Evolutionary conservation across 2,113 vertebrate species (phyloP).

Genomic region (Tapirus terrestris): DNA sequence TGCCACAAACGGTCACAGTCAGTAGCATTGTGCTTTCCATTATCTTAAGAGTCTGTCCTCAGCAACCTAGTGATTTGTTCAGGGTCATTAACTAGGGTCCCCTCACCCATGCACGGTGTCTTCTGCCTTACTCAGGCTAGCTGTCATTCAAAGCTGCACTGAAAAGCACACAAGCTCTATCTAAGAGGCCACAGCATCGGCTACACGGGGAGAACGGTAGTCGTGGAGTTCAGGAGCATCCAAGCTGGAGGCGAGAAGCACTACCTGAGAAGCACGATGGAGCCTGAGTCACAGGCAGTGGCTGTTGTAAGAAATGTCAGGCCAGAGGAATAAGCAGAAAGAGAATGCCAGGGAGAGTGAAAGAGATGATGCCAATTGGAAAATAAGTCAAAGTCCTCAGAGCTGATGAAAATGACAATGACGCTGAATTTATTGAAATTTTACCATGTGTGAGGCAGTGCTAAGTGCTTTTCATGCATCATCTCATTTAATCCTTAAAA

Average conservation of each 20-base stretch:
- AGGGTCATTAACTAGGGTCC: neutral
- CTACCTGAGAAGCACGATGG: neutral
- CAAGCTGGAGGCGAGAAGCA: neutral
- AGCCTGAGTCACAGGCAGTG: neutral
- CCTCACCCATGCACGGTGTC: neutral
- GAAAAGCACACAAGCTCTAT: neutral
- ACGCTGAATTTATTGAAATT: neutral
- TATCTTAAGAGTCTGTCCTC: neutral
- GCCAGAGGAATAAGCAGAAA: neutral
- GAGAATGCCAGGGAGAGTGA: neutral
- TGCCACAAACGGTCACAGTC: neutral
- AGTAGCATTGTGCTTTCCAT: neutral
- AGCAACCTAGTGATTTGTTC: neutral
- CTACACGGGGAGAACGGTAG: neutral
- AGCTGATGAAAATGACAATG: neutral
- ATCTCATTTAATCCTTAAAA: neutral
- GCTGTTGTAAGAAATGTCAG: neutral
- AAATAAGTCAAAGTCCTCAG: neutral
- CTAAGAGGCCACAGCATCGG: neutral
- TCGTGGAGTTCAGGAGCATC: accelerated
- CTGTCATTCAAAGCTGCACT: neutral
- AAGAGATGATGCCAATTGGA: neutral
- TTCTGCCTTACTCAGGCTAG: neutral
- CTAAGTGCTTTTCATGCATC: neutral
- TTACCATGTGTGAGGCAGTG: accelerated